Evolutionary conservation across 2,888 invertebrate species (phyloP).

Genomic region (Bellardia pandia): DNA sequence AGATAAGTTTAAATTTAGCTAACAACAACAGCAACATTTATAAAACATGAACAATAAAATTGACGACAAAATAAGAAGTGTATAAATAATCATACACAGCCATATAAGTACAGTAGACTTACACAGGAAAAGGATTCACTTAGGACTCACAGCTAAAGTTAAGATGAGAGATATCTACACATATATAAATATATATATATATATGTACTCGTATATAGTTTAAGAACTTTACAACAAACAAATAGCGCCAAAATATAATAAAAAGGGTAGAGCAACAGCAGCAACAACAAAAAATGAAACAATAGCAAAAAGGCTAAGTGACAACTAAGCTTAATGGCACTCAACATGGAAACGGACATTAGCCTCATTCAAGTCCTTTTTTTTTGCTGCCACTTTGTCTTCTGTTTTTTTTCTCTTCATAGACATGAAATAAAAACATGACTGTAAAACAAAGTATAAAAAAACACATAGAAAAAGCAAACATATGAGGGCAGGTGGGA

Average conservation of each 20-base stretch:
- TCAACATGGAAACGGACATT: constrained; percentile 83
- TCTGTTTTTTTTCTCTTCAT: constrained; percentile 14
- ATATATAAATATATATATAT: too few species aligned
- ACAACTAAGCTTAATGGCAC: constrained; percentile 83
- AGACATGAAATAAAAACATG: constrained; percentile 42
- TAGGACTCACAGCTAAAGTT: constrained; percentile 17
- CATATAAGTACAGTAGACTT: neutral
- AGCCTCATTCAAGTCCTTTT: constrained; percentile 80
- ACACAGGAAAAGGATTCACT: constrained; percentile 12
- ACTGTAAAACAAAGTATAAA: neutral
- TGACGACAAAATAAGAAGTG: constrained; percentile 61
- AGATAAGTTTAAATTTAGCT: constrained; percentile 60
- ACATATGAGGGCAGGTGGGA: constrained; percentile 7
- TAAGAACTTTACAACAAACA: constrained; percentile 38
- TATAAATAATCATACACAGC: constrained; percentile 2
- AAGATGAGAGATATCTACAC: constrained; percentile 20
- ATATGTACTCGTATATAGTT: constrained; percentile 5
- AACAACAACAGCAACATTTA: constrained; percentile 32
- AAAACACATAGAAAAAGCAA: neutral
- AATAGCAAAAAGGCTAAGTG: constrained; percentile 82
- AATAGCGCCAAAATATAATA: constrained; percentile 33
- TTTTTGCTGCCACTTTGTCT: constrained; percentile 70
- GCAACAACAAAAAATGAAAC: constrained; percentile 21
- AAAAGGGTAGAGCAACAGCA: constrained; percentile 33
- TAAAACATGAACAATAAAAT: constrained; percentile 61